Percentiles rank a stretch among this genome's conserved stretches.
Evolutionary conservation across 2,113 vertebrate species (phyloP).

Genomic region (Pedetes capensis): DNA sequence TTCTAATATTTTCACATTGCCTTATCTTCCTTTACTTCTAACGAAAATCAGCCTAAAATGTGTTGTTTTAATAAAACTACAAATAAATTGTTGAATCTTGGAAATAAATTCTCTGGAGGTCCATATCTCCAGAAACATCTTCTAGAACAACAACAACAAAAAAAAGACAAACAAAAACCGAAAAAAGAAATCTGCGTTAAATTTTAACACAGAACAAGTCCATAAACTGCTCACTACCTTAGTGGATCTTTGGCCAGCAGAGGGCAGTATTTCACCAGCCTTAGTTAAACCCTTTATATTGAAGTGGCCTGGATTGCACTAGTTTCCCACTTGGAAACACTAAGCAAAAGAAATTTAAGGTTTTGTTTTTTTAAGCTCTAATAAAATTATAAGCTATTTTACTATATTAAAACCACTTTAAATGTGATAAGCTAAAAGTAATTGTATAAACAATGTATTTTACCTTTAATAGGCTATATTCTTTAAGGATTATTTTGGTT

Average conservation of each 20-base stretch:
- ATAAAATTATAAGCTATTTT: not conserved
- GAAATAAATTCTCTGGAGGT: slow-evolving; percentile 6
- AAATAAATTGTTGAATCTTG: not conserved
- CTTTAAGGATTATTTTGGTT: not conserved
- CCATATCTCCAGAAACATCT: slow-evolving; percentile 18
- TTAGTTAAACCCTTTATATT: not conserved
- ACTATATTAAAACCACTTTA: slow-evolving; percentile 22
- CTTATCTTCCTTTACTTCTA: not conserved
- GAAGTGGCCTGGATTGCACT: not conserved
- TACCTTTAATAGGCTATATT: not conserved
- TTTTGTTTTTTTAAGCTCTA: not conserved
- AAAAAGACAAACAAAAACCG: no score
- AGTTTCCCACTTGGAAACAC: slow-evolving; percentile 15
- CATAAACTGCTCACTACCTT: not conserved
- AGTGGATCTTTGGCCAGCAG: slow-evolving; percentile 58
- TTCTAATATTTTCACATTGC: slow-evolving; percentile 13
- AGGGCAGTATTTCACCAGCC: slow-evolving; percentile 64
- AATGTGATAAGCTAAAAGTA: not conserved
- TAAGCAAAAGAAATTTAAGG: not conserved
- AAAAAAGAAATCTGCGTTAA: not conserved
- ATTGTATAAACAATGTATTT: not conserved
- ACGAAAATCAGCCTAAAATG: slow-evolving; percentile 35
- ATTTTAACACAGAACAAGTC: not conserved
- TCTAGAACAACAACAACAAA: not conserved
- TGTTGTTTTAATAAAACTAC: slow-evolving; percentile 35